Base-by-base conservation (phyloP, 2,113 vertebrate genomes). In the Xyliphius kryptos region DNA sequence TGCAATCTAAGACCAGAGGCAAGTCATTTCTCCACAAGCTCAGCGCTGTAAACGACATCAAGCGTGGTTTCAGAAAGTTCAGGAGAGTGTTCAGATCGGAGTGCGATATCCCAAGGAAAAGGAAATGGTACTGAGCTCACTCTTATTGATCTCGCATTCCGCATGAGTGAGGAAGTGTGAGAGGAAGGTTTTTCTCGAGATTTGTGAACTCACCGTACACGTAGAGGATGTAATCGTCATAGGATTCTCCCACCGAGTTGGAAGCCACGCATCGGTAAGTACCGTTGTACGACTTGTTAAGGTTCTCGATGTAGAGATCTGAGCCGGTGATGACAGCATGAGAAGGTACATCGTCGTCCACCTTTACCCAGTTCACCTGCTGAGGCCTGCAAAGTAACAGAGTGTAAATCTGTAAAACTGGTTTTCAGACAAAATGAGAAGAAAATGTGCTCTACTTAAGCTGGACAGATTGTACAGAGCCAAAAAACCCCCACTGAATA, bases 251-350 rank as follows among this genome's bases (percentile, higher is more conserved):
- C 80, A 98, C 86, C 2, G 79, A 68, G 82, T 99, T 99, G 49
- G 91, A 88, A 5, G 94, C n/a, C n/a, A n/a, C n/a, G n/a, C n/a
- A n/a, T n/a, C n/a, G n/a, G n/a, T n/a, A n/a, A n/a, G n/a, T n/a
- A 61, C 95, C 95, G 14, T 99, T 98, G 86, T 95, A 96, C 67
- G 94, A 95, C 87, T 98, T 98, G 89, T 99, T 99, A 53, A 99
- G 90, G 81, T 94, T 97, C 74, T 91, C 92, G 74, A 99, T 95
- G 88, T 87, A 89, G 77, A 99, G 89, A 74, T 93, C 95, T n/a
- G 84, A 82, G 48, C 91, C 94, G 0, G 88, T 91, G 77, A 99
- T 89, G 71, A 94, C 86, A 1, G 92, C 93, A 1, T 97, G 93
- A 54, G 94, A 90, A 12, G 96, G 96, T 72, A 99, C 89, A 3